Evolutionary conservation across 2,113 vertebrate genomes (phyloP), one percentile per base, ranked within the genome.

Genomic region (Otolemur garnettii): DNA sequence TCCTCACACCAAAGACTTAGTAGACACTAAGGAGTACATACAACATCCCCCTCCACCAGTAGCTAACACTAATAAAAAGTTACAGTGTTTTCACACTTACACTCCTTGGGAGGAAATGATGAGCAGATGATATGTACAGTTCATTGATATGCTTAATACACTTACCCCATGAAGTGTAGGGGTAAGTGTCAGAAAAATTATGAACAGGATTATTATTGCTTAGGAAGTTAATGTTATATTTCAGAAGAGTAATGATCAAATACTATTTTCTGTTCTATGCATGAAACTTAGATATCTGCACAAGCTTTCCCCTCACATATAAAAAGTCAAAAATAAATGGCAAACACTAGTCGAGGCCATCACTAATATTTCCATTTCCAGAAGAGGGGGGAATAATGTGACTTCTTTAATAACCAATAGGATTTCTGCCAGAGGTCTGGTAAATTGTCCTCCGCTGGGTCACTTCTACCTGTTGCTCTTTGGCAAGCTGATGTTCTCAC

Each of bases 211-310:
- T 78, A 18, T 62, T 78, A 90, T 38, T 3, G 0, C 69, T n/a
- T 64, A 93, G 26, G 28, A 92, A 92, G 14, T 90, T 90, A 78
- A 71, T 21, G 6, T 59, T 96, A 66, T 45, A 87, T 77, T 91
- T 94, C 30, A 85, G 45, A 91, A 95, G 64, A 85, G 38, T 35
- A 75, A 79, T 50, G n/a, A 75, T 92, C n/a, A 69, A 80, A 68
- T 38, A 80, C 21, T 35, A 62, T 68, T 94, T 95, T 87, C 42
- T 78, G 71, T 72, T 95, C 75, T 42, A 92, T 57, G 33, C 33
- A 45, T 81, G 59, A 45, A 60, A 83, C 30, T 88, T 84, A 69
- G 59, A 68, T 81, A 77, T 42, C 68, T 71, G 42, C 11, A 33
- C 53, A 78, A 68, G n/a, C 57, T 89, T 87, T 92, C 14, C 35